A percentile compares a stretch with the other conserved stretches of the same genome.
Evolutionary conservation across 2,113 vertebrate genomes (phyloP).

Genomic region (Dicentrarchus labrax): DNA sequence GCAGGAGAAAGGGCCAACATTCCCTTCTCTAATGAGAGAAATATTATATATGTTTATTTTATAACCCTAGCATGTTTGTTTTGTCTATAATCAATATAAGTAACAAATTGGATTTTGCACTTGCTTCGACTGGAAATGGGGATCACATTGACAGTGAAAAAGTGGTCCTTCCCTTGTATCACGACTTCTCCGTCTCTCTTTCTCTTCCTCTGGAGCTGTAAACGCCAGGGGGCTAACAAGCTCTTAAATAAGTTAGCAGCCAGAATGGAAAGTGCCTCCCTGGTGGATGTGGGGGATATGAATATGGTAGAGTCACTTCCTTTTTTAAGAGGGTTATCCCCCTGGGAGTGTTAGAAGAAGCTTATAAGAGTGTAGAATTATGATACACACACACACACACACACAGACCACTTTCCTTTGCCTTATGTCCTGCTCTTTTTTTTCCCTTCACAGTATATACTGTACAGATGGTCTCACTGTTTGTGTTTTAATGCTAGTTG

Average conservation of each 20-base stretch:
- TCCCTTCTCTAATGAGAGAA: background rate
- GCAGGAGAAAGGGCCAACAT: background rate
- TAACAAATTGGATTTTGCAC: background rate
- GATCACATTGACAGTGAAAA: background rate
- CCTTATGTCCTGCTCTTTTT: background rate
- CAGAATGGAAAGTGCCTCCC: constrained; percentile 50
- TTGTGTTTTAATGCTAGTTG: background rate
- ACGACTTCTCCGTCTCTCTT: background rate
- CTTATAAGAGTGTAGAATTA: constrained; percentile 36
- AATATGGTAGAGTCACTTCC: constrained; percentile 50
- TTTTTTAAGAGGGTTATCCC: constrained; percentile 49
- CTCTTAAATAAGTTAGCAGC: constrained; percentile 72
- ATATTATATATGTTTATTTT: background rate
- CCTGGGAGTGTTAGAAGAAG: constrained; percentile 40
- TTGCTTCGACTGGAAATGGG: background rate
- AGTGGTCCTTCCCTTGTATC: background rate
- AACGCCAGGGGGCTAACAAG: constrained; percentile 50
- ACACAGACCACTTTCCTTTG: background rate
- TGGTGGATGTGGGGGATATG: constrained; percentile 21
- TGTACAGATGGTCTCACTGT: background rate
- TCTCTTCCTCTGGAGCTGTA: constrained; percentile 8
- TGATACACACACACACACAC: constrained; percentile 16
- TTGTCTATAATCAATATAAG: background rate
- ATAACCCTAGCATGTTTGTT: background rate
- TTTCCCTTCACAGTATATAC: background rate